Evolutionary conservation across 2,888 invertebrate genomes (phyloP), one percentile per base, ranked within the genome.

Genomic region (Odontomyia ornata): DNA sequence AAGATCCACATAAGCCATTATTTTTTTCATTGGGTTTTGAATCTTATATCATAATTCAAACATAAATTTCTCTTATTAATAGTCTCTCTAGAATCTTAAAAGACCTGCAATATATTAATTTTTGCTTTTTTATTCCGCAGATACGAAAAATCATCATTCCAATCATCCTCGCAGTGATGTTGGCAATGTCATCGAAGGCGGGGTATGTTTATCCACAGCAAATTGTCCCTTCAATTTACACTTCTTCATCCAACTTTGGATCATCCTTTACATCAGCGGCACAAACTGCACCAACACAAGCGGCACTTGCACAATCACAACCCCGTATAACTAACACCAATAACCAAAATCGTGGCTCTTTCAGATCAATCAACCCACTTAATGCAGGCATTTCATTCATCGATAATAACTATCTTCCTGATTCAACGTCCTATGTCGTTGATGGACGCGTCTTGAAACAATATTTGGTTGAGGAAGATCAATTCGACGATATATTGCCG

Each of bases 391-490:
- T 75, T 27, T 56, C 73, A 1, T 18, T 27, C 30, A 7, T 75
- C 23, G 57, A 75, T 36, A 36, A 64, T 67, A 78, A 60, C 57
- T 76, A 25, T 67, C 78, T 52, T 77, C 76, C 76, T 21, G 81
- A 82, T 1, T 11, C 57, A 28, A 81, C 83, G n/a, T 77, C 82
- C 11, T 86, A 86, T 43, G 80, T 83, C 43, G 81, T 83, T 56
- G 83, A 85, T 78, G 86, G 86, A 1, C 83, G 87, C 1, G 82
- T 84, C 72, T 76, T 87, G 72, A 86, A 86, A 78, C 87, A 87
- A 77, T 87, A 87, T 73, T 83, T 84, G n/a, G 87, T 86, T 69
- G 87, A 87, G 80, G 81, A 84, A 43, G 84, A 86, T 36, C 84
- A 84, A 75, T 86, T 86, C 76, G 87, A 87, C 57, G 83, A 85